phyloP scores from a whole-genome alignment of 2,797 vertebrate genomes.

The Halcyon leucocephala region DNA sequence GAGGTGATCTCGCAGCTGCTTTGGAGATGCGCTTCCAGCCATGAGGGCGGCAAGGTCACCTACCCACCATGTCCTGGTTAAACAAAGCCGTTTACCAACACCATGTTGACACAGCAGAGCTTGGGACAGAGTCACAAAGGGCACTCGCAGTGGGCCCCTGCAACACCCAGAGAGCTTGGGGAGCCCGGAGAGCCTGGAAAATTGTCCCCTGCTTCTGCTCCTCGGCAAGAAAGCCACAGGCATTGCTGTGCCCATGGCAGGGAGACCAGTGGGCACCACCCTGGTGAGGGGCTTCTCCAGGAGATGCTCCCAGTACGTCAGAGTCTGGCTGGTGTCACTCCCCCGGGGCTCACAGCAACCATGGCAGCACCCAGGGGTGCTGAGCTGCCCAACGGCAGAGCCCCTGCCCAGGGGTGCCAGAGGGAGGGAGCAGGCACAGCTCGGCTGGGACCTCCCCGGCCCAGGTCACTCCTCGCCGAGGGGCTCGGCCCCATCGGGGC shows the following conservation, averaged over 20 bases:
- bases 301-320: not conserved
- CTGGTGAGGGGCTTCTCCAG: not conserved
- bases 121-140: constrained; percentile 73
- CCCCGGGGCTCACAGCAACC: not conserved
- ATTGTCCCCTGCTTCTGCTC: not conserved
- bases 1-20: not conserved
- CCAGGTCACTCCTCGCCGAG: not conserved
- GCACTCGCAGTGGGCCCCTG: constrained; percentile 34
- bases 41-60: constrained; percentile 58
- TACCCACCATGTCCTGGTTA: constrained; percentile 64
- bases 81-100: constrained; percentile 71
- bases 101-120: constrained; percentile 72
- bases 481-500: not conserved
- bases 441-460: not conserved
- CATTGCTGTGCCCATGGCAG: not conserved
- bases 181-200: not conserved
- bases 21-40: constrained; percentile 45
- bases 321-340: not conserved
- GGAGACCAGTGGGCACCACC: not conserved
- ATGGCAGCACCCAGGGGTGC: not conserved
- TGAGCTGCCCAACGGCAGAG: not conserved
- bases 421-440: not conserved
- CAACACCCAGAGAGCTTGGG: not conserved
- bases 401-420: not conserved
- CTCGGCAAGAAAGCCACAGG: not conserved